phyloP scores from a whole-genome alignment of 1,140 invertebrate genomes.

The Dreissena rostriformis region DNA sequence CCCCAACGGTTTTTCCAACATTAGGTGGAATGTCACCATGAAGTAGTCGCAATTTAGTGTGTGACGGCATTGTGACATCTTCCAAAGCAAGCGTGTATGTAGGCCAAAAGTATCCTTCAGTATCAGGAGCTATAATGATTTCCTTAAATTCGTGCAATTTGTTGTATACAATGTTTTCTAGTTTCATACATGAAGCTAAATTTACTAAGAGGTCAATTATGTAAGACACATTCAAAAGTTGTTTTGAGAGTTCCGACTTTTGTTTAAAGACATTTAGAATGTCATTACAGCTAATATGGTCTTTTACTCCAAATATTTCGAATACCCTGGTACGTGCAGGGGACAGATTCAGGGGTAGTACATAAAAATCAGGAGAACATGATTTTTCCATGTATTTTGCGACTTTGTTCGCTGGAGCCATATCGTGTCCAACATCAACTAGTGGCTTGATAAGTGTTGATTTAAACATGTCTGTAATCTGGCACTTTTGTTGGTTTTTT shows the following conservation, averaged over 20 bases:
- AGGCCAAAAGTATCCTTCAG: conserved; percentile 15
- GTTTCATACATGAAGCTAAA: conserved; percentile 13
- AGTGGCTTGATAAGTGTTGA: no score
- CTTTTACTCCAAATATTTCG: neutral
- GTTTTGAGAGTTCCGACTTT: no score
- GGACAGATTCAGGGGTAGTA: no score
- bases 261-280: neutral
- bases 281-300: neutral
- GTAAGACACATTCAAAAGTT: conserved; percentile 21
- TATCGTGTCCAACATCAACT: no score
- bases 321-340: neutral
- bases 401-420: no score
- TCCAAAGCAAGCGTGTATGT: conserved; percentile 59
- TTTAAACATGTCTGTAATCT: no score
- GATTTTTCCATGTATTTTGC: no score
- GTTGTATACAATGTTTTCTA: neutral
- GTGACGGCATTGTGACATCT: conserved; percentile 39
- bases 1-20: conserved; percentile 54
- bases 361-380: no score
- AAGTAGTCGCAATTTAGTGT: conserved; percentile 50
- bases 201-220: conserved; percentile 4
- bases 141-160: conserved; percentile 9
- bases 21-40: conserved; percentile 43
- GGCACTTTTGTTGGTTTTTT: no score
- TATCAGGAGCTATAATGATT: conserved; percentile 56